Base-by-base conservation (phyloP, 2,888 invertebrate genomes). In the Hedya salicella region DNA sequence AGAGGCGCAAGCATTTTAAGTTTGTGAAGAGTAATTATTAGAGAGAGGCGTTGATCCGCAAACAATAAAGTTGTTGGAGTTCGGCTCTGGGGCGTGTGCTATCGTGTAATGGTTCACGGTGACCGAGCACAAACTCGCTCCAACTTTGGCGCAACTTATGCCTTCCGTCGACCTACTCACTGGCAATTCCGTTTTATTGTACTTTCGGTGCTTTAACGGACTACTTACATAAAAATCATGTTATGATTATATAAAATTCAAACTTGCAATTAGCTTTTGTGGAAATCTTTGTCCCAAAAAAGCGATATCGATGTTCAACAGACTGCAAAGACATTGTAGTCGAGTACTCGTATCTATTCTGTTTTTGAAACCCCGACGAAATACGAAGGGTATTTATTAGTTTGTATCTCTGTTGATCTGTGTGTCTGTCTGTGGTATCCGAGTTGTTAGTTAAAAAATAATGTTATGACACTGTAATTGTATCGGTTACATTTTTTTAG, bases 31-130 rank as follows among this genome's bases (percentile, higher is more conserved):
- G 75, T 78, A 78, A 85, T 83, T 82, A 80, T 81, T 77, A 75
- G 77, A 73, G 77, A 70, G 73, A 79, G 76, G 73, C 75, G 71
- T 77, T 74, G 76, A 77, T 77, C 75, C 72, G 71, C 73, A 75
- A 83, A 86, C 86, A 88, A 88, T 87, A 80, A 85, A 85, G 84
- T 79, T 72, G 74, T 78, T 78, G 78, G 81, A 88, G 86, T 79
- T 87, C 85, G 73, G 75, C 75, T 74, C 78, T 76, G 79, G 72
- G 69, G 74, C 69, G 68, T 81, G 83, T 78, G 78, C 71, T 79
- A 78, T 81, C 76, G 75, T 80, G 81, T 88, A 87, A 89, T 88
- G 87, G 83, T 78, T 83, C 78, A 78, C 78, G 79, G 83, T 88
- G 89, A 89, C 87, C 79, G 71, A 79, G 88, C 89, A 85, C 68